These are phyloP conservation scores for Strix occidentalis DNA, from an alignment of 2,797 vertebrate species.

Conservation along the genomic window DNA sequence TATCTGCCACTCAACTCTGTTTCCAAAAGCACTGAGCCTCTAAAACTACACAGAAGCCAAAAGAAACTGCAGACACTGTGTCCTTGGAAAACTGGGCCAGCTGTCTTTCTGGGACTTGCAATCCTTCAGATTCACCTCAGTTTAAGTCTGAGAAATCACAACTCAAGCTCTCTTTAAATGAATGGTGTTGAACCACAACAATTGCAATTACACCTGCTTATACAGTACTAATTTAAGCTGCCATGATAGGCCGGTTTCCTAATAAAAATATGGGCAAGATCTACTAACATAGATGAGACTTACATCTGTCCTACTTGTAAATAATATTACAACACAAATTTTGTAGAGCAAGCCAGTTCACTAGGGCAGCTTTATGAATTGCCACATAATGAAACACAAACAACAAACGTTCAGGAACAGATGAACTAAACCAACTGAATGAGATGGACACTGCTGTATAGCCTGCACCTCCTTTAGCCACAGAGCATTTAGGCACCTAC, in stretches of 20 bases:
- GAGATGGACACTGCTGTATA: neutral
- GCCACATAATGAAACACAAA: neutral
- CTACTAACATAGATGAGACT: neutral
- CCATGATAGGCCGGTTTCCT: neutral
- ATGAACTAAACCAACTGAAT: neutral
- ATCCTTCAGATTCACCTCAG: neutral
- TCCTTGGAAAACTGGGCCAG: slow-evolving; percentile 21
- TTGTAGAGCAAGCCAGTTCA: neutral
- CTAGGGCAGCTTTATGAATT: neutral
- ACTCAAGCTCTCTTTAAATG: neutral
- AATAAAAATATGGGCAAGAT: neutral
- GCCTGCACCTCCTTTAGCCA: neutral
- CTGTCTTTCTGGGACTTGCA: neutral
- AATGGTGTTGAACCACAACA: neutral
- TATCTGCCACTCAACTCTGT: neutral
- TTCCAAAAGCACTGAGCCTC: slow-evolving; percentile 6
- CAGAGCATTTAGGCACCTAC: neutral
- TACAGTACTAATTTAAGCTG: neutral
- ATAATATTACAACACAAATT: neutral
- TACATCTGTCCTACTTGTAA: neutral
- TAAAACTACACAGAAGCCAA: neutral
- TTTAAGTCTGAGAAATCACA: neutral
- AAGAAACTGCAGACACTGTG: neutral
- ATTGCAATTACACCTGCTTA: neutral
- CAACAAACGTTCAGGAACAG: neutral